Percentiles rank a stretch among this genome's conserved stretches.
Conservation (phyloP, 2,113 vertebrate genomes). For the Oncorhynchus clarkii region DNA sequence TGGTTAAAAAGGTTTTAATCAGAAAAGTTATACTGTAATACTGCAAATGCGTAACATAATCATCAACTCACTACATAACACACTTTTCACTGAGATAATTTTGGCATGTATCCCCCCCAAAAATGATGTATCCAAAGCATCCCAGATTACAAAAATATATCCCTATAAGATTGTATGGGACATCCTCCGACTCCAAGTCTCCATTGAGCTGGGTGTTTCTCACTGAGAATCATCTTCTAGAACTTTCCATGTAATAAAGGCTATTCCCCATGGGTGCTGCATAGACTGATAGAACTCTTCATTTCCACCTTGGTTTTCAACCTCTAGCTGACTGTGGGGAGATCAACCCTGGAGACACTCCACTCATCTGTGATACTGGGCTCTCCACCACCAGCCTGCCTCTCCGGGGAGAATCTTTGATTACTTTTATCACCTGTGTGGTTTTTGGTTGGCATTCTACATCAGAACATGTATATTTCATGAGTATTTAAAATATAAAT, state of each 20-base stretch:
- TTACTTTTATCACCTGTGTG: background rate
- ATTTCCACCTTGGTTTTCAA: conserved; percentile 37
- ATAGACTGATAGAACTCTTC: conserved; percentile 18
- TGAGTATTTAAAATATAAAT: background rate
- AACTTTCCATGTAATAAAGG: conserved; percentile 11
- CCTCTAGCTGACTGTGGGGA: conserved; percentile 16
- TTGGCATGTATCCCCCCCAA: too few relatives aligned
- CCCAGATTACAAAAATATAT: too few relatives aligned
- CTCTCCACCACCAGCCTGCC: background rate
- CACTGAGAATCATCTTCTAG: too few relatives aligned
- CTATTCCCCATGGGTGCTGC: conserved; percentile 10
- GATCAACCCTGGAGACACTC: conserved; percentile 18
- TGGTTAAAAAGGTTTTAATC: too few relatives aligned
- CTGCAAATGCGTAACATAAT: too few relatives aligned
- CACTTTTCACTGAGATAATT: too few relatives aligned
- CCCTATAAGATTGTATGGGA: too few relatives aligned
- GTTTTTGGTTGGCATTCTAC: background rate
- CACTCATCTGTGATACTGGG: background rate
- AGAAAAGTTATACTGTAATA: too few relatives aligned
- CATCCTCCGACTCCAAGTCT: too few relatives aligned
- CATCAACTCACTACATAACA: too few relatives aligned
- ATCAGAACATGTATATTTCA: background rate
- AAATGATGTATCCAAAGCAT: too few relatives aligned
- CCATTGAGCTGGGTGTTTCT: too few relatives aligned
- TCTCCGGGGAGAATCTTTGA: conserved; percentile 7